Percentiles rank a stretch among this genome's conserved stretches.
Conservation (phyloP, 2,888 invertebrate genomes). For the Corythucha ciliata region DNA sequence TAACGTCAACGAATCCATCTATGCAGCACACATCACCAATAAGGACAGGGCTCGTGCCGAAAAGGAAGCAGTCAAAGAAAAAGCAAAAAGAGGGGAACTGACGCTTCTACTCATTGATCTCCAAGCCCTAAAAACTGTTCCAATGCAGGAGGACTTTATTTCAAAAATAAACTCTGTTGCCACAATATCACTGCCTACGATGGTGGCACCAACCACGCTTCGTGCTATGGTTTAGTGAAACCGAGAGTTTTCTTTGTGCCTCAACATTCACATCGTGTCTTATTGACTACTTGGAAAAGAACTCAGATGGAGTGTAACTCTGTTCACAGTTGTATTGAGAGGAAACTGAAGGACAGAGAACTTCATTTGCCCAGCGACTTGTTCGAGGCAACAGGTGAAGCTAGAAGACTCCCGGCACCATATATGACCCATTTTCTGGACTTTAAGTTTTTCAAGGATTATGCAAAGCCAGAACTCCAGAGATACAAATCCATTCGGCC, state of each 20-base stretch:
- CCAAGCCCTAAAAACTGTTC: not conserved
- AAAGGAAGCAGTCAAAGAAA: not conserved
- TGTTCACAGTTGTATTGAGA: constrained; percentile 2
- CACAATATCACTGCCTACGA: not conserved
- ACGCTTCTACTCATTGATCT: not conserved
- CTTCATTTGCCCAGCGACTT: not conserved
- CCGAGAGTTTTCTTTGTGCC: not conserved
- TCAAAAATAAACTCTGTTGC: not conserved
- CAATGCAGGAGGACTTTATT: not conserved
- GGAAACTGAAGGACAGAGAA: not conserved
- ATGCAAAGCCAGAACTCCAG: not conserved
- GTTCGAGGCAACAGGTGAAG: not conserved
- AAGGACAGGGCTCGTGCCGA: not conserved
- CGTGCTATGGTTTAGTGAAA: not conserved
- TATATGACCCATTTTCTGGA: constrained; percentile 16
- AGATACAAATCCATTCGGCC: not conserved
- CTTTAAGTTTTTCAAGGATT: constrained; percentile 16
- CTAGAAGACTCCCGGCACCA: constrained; percentile 1
- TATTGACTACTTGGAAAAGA: too few species aligned
- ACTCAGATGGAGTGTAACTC: not conserved
- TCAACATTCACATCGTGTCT: not conserved
- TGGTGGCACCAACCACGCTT: not conserved
- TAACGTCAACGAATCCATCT: not conserved
- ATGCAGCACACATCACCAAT: not conserved
- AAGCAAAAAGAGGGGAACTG: not conserved